These are phyloP conservation scores for Lasioglossum marginatum DNA, from an alignment of 2,888 invertebrate genomes.

Conservation along the genomic window DNA sequence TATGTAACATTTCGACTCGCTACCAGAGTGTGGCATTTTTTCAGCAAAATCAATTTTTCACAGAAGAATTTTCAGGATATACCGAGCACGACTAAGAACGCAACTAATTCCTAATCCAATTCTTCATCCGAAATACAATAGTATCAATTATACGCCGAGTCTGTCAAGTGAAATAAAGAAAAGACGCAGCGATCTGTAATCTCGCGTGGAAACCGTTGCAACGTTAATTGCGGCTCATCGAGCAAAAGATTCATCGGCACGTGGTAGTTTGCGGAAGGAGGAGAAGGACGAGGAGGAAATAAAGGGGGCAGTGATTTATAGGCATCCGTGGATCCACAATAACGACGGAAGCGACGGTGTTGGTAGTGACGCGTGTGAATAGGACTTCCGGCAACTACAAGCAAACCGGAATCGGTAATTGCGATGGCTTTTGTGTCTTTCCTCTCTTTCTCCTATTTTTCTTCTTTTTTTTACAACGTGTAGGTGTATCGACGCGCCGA, in stretches of 20 bases:
- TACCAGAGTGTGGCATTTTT: background rate
- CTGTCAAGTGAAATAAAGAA: background rate
- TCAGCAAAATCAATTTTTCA: background rate
- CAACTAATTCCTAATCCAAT: too few relatives aligned
- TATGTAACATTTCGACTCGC: background rate
- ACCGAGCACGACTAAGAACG: too few relatives aligned
- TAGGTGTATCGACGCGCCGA: conserved; percentile 35
- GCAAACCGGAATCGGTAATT: conserved; percentile 75
- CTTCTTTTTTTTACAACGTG: conserved; percentile 22
- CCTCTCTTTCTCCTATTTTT: background rate
- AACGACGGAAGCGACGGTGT: conserved; percentile 71
- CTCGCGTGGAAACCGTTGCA: background rate
- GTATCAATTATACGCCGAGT: too few relatives aligned
- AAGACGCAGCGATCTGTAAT: background rate
- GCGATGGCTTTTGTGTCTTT: conserved; percentile 64
- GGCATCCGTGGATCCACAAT: conserved; percentile 58
- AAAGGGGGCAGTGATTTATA: conserved; percentile 37
- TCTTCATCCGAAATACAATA: too few relatives aligned
- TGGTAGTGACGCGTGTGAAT: conserved; percentile 74
- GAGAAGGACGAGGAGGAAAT: background rate
- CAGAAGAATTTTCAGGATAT: too few relatives aligned
- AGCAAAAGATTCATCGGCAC: background rate
- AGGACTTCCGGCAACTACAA: conserved; percentile 72
- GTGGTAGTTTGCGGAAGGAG: background rate
- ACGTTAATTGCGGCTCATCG: conserved; percentile 3